Evolutionary conservation across 2,797 vertebrate species (phyloP).

Genomic region (Brotula barbata): DNA sequence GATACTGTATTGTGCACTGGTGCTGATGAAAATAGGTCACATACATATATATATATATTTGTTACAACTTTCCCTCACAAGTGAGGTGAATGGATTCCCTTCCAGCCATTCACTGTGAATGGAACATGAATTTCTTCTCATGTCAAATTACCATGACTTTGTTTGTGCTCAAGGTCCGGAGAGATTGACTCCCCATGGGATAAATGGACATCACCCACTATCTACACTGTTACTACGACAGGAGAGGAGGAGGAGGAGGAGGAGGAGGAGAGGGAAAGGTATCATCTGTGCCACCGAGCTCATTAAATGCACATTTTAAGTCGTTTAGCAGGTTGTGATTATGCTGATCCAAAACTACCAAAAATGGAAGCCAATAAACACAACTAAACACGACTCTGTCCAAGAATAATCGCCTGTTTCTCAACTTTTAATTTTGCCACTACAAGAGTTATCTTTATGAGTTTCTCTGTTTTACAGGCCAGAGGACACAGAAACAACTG

Average conservation of each 20-base stretch:
- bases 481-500: constrained; percentile 28
- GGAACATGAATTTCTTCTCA: constrained; percentile 12
- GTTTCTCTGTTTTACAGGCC: constrained; percentile 55
- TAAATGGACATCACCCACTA: constrained; percentile 72
- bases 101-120: constrained; percentile 7
- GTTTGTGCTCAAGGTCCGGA: constrained; percentile 60
- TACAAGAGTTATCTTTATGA: constrained; percentile 35
- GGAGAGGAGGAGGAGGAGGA: constrained; percentile 36
- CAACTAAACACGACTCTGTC: constrained; percentile 23
- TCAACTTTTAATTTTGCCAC: constrained; percentile 12
- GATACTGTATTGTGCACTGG: constrained; percentile 71
- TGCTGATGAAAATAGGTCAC: constrained; percentile 71
- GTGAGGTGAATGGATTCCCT: constrained; percentile 33
- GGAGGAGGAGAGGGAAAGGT: constrained; percentile 51
- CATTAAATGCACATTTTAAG: constrained; percentile 44
- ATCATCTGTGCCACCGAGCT: constrained; percentile 31
- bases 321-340: constrained; percentile 42
- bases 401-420: constrained; percentile 40
- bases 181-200: constrained; percentile 74
- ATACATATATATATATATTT: constrained; percentile 56
- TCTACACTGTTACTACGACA: constrained; percentile 34
- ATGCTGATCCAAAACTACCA: constrained; percentile 45
- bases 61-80: constrained; percentile 40
- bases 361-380: constrained; percentile 49
- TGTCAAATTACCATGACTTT: constrained; percentile 21